These are phyloP conservation scores for Rostratula benghalensis DNA, from an alignment of 2,113 vertebrate species.

Conservation along the genomic window DNA sequence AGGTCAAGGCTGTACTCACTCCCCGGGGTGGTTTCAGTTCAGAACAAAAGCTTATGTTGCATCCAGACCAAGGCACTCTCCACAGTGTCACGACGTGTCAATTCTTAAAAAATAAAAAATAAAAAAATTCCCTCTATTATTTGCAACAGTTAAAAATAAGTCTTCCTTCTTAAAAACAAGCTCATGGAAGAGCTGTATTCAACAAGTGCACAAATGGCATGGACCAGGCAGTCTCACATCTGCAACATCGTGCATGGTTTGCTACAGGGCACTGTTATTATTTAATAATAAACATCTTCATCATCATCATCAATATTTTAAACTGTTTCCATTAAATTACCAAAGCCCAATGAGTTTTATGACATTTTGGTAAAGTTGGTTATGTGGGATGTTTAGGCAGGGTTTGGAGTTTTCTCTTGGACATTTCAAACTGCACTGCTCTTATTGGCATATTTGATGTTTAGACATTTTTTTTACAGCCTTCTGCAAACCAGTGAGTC, in stretches of 20 bases:
- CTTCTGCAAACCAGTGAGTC: background rate
- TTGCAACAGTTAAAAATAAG: background rate
- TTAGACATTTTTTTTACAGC: conserved; percentile 4
- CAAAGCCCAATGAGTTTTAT: background rate
- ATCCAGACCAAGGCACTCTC: background rate
- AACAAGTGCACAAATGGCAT: background rate
- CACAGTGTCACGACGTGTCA: background rate
- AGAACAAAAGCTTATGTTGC: background rate
- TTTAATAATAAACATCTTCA: too few relatives aligned
- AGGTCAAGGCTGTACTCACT: background rate
- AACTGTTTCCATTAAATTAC: background rate
- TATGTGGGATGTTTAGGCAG: background rate
- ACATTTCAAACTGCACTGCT: background rate
- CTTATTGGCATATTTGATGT: background rate
- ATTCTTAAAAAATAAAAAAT: background rate
- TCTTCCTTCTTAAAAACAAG: background rate
- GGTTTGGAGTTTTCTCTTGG: background rate
- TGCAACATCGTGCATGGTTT: background rate
- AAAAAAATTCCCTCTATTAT: background rate
- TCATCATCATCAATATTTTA: too few relatives aligned
- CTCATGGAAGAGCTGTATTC: background rate
- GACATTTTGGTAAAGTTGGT: background rate
- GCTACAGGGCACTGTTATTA: background rate
- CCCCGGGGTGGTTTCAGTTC: background rate
- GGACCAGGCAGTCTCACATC: background rate